phyloP scores from a whole-genome alignment of 2,797 vertebrate genomes.

The Dallia pectoralis region DNA sequence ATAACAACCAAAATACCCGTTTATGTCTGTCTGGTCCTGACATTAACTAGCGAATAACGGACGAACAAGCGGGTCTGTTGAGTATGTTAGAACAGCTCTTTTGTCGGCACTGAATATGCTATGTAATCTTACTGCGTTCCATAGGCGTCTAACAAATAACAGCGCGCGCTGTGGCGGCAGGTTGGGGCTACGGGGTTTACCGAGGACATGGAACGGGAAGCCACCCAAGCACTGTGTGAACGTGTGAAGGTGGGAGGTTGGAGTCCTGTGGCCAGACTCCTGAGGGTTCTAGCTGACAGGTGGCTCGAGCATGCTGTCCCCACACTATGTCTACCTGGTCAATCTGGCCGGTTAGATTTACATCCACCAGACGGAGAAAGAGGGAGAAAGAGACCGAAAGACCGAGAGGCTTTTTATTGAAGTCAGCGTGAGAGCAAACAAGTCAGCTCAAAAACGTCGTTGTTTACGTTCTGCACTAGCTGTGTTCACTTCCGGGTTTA shows the following conservation, averaged over 20 bases:
- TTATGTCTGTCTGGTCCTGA: background rate
- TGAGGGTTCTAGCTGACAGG: background rate
- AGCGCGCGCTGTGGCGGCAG: background rate
- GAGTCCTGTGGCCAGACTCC: background rate
- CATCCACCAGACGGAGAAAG: background rate
- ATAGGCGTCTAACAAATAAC: background rate
- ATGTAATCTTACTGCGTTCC: background rate
- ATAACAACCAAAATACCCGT: background rate
- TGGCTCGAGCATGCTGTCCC: background rate
- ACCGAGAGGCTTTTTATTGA: background rate
- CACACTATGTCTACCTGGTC: slow-evolving; percentile 4
- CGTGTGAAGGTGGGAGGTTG: background rate
- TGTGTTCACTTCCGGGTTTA: no score
- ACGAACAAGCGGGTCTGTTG: background rate
- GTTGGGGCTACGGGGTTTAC: background rate
- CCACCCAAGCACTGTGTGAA: background rate
- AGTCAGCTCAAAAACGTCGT: no score
- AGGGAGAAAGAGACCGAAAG: background rate
- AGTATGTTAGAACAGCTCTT: background rate
- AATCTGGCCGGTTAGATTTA: background rate
- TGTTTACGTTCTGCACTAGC: no score
- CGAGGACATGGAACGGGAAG: background rate
- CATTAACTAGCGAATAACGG: background rate
- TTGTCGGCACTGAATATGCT: slow-evolving; percentile 4
- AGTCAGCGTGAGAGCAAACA: no score